Percentiles rank a stretch among this genome's conserved stretches.
Evolutionary conservation across 2,888 invertebrate species (phyloP).

Genomic region (Cordylochernes scorpioides): DNA sequence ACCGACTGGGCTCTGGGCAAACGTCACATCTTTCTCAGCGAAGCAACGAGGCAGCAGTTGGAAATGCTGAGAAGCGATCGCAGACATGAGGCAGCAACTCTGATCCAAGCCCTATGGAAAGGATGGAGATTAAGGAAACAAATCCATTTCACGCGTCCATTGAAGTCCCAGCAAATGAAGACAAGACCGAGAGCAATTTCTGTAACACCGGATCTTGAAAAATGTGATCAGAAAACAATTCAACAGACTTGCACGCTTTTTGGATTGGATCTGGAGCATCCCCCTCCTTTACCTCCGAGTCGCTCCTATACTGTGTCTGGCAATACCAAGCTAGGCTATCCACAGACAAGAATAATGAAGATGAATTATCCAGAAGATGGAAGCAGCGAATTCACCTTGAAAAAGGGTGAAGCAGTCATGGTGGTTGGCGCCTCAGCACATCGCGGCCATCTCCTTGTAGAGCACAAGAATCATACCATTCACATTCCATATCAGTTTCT

Average conservation of each 20-base stretch:
- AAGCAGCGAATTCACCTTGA: conserved; percentile 28
- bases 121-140: conserved; percentile 38
- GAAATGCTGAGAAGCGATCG: conserved; percentile 52
- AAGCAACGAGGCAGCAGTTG: conserved; percentile 64
- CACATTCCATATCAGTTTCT: conserved; percentile 58
- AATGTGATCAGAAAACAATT: conserved; percentile 62
- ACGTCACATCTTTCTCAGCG: conserved; percentile 67
- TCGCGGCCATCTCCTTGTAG: conserved; percentile 62
- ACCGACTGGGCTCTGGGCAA: conserved; percentile 72
- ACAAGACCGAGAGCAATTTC: too few species aligned
- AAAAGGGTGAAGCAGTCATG: conserved; percentile 58
- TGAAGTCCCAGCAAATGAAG: too few species aligned
- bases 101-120: conserved; percentile 57
- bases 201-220: conserved; percentile 55
- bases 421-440: conserved; percentile 62
- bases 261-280: conserved; percentile 64
- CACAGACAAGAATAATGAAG: conserved; percentile 69
- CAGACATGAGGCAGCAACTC: conserved; percentile 47
- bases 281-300: conserved; percentile 69
- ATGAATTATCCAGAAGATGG: conserved; percentile 39
- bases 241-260: conserved; percentile 69
- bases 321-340: conserved; percentile 69
- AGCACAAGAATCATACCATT: conserved; percentile 41
- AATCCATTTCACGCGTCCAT: too few species aligned
- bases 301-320: conserved; percentile 68